phyloP scores from a whole-genome alignment of 2,797 vertebrate species.

The Paguma larvata region DNA sequence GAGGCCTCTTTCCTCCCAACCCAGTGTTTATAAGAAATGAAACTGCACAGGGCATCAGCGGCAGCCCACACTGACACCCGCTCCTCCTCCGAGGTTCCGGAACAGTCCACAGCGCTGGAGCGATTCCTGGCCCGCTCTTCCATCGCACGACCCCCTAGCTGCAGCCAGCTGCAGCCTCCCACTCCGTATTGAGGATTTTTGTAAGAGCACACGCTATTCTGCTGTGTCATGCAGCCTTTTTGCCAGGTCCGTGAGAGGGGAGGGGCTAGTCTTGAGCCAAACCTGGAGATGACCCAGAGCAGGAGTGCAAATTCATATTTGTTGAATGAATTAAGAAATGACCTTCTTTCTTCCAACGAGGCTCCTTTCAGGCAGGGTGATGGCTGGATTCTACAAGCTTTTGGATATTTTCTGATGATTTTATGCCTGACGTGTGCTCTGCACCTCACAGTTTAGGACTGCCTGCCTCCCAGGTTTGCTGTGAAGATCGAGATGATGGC shows the following conservation, averaged over 20 bases:
- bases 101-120: neutral
- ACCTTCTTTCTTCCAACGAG: neutral
- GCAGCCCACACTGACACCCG: slow-evolving; percentile 65
- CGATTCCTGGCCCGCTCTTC: neutral
- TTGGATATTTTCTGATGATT: neutral
- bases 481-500: neutral
- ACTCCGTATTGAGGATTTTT: neutral
- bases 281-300: neutral
- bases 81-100: slow-evolving; percentile 45
- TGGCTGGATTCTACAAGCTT: neutral
- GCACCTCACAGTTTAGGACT: neutral
- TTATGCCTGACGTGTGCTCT: neutral
- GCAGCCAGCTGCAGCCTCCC: slow-evolving; percentile 42
- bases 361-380: neutral
- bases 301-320: neutral
- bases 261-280: neutral
- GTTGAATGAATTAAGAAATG: slow-evolving; percentile 51
- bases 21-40: slow-evolving; percentile 84
- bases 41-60: slow-evolving; percentile 65
- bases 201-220: slow-evolving; percentile 53
- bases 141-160: neutral
- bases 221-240: slow-evolving; percentile 75
- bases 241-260: neutral
- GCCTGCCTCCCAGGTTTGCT: neutral
- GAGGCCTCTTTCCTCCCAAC: slow-evolving; percentile 79